Evolutionary conservation across 2,888 invertebrate species (phyloP), one percentile per base, ranked within the genome.

Genomic region (Tetramorium bicarinatum): DNA sequence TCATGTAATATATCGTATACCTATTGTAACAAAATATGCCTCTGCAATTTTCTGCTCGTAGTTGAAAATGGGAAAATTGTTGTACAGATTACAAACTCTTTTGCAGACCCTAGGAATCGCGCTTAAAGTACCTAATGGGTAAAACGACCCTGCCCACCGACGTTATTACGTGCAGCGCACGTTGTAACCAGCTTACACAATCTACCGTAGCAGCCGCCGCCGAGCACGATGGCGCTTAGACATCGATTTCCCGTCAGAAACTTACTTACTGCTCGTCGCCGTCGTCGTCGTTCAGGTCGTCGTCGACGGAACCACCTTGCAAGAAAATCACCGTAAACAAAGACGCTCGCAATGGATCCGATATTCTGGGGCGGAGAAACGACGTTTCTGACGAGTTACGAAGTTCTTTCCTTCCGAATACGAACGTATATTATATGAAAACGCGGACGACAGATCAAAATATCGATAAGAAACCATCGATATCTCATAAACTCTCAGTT

Each of bases 181-280:
- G 85, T 87, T 88, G 85, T 89, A 89, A 89, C 89, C 87, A 82
- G 86, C 89, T 89, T 89, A 84, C 74, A 81, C 89, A 84, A 90
- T 90, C 88, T 82, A 85, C 83, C 82, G 85, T 80, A 83, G 87
- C 84, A 87, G 87, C 89, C 87, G 88, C 88, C 87, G 88, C 85
- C 85, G 89, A 87, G 85, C 89, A 85, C 88, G 87, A 87, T 87
- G 90, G 90, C 90, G 90, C 90, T 91, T 86, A 87, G 85, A 84
- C 90, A 92, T 92, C 91, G 92, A 92, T 92, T 92, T 92, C 77
- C 91, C 89, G 91, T 92, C 91, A 88, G 91, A 87, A 91, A 91
- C 90, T 92, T 90, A 87, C 90, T 89, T 90, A 89, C 87, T 85
- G 86, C 89, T 89, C 87, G 89, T 85, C 85, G 29, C 29, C 29